phyloP scores from a whole-genome alignment of 2,113 vertebrate genomes.

The Capreolus pygargus region DNA sequence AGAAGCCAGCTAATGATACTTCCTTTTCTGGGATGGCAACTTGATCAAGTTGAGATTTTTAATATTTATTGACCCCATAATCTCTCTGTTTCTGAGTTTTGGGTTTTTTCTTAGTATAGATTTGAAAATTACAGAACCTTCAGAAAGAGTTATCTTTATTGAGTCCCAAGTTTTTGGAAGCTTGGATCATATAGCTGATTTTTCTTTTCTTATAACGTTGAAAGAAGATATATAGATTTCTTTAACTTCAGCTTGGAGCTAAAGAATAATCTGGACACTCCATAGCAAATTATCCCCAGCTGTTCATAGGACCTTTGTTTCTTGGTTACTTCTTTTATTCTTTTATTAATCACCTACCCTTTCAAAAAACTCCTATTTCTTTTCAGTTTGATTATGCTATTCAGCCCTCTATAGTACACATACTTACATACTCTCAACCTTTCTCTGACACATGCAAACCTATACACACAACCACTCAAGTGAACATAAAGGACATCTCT shows the following conservation, averaged over 20 bases:
- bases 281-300: neutral
- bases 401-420: neutral
- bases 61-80: neutral
- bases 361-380: neutral
- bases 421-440: neutral
- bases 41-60: neutral
- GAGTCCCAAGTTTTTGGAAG: neutral
- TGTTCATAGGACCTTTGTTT: neutral
- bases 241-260: neutral
- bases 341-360: neutral
- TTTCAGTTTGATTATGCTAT: neutral
- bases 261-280: neutral
- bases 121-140: neutral
- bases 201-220: neutral
- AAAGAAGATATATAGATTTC: neutral
- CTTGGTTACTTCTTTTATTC: neutral
- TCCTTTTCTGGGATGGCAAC: neutral
- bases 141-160: neutral
- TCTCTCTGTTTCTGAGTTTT: neutral
- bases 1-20: neutral
- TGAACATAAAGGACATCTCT: neutral
- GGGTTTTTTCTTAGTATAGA: neutral
- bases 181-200: neutral
- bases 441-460: neutral
- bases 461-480: neutral